phyloP scores from a whole-genome alignment of 2,888 invertebrate species.

The Ophion ventricosus region DNA sequence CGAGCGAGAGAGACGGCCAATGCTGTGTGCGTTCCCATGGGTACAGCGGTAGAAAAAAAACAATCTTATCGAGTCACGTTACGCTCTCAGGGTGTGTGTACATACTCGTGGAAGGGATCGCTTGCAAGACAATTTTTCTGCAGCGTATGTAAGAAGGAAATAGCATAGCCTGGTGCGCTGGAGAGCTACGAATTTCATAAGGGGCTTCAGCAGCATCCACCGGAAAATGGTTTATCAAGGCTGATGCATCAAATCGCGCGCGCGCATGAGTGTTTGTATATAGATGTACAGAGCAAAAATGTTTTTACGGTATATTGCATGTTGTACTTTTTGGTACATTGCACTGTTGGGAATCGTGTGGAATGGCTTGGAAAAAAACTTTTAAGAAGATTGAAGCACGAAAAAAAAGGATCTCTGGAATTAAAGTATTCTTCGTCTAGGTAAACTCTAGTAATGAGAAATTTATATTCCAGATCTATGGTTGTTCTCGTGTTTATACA shows the following conservation, averaged over 20 bases:
- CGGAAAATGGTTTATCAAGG: conserved; percentile 56
- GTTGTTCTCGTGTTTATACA: neutral
- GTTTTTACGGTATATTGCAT: conserved; percentile 33
- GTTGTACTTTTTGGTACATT: conserved; percentile 37
- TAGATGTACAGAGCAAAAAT: conserved; percentile 35
- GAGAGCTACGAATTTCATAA: conserved; percentile 45
- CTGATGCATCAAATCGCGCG: conserved; percentile 33
- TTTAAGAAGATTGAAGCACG: conserved; percentile 20
- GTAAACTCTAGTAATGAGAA: conserved; percentile 8
- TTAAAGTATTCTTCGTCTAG: neutral
- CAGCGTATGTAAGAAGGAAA: conserved; percentile 54
- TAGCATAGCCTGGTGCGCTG: conserved; percentile 38
- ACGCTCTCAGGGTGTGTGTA: conserved; percentile 10
- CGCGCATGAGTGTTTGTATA: neutral
- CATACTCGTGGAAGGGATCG: conserved; percentile 38
- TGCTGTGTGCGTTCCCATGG: conserved; percentile 16
- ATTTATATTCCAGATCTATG: conserved; percentile 8
- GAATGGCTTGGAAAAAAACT: conserved; percentile 25
- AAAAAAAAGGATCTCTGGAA: conserved; percentile 3
- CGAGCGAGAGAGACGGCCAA: conserved; percentile 10
- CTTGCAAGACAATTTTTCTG: conserved; percentile 49
- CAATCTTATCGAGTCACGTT: conserved; percentile 10
- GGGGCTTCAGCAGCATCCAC: conserved; percentile 39
- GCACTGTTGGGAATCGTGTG: conserved; percentile 21
- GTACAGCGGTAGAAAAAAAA: neutral